Evolutionary conservation across 2,888 invertebrate genomes (phyloP), one percentile per base, ranked within the genome.

Genomic region (Malthinus flaveolus): DNA sequence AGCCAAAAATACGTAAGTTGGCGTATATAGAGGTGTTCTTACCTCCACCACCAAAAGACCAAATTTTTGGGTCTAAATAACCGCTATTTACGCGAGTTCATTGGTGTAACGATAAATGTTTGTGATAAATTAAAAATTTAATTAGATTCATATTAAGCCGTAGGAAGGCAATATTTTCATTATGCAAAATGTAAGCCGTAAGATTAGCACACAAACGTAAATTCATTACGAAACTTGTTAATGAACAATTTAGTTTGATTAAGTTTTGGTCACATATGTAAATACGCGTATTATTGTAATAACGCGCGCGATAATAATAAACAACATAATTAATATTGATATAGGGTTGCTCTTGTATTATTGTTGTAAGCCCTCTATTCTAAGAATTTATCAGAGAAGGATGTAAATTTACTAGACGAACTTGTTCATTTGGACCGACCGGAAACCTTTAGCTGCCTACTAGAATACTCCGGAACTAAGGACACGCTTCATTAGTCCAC

Each of bases 221-320:
- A 63, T 63, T 63, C 63, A 63, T 63, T 63, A 52, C 15, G 42
- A 56, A 56, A 60, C 49, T 56, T 60, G 56, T 32, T 39, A 55
- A 45, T 34, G 36, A 32, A 55, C 54, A 50, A 51, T 59, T 59
- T 55, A 45, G 55, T 55, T 46, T 59, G 51, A 59, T 59, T 59
- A 53, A 59, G 59, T 55, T 55, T 55, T 31, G 47, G 59, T 42
- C 47, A 46, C 37, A 50, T 36, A 34, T 34, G 37, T 42, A n/a
- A n/a, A 45, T 49, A n/a, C n/a, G 36, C 31, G 34, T 15, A 54
- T 34, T 54, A 49, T 49, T 49, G 49, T 51, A 59, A 59, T 51
- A 50, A 37, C 47, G 33, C 47, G 33, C 34, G 44, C 51, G 55
- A 13, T 59, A 59, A 59, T 59, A 46, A 36, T 58, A 52, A 58